Evolutionary conservation across 2,888 invertebrate genomes (phyloP).

Genomic region (Fabriciana adippe): DNA sequence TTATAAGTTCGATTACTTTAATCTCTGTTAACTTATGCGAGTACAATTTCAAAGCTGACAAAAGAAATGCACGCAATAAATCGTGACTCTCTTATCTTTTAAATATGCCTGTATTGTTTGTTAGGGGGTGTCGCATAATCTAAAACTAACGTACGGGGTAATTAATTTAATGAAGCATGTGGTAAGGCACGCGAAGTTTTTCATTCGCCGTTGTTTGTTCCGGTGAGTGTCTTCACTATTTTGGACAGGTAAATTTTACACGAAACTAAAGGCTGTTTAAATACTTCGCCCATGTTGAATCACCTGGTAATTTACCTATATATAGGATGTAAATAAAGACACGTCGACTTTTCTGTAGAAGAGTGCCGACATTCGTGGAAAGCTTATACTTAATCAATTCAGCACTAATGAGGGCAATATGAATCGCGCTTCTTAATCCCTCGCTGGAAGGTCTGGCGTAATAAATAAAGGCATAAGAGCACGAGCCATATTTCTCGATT

Average conservation of each 20-base stretch:
- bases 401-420: conserved; percentile 76
- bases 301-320: background rate
- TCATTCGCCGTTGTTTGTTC: conserved; percentile 63
- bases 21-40: conserved; percentile 82
- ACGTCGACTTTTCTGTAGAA: conserved; percentile 7
- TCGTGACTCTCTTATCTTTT: conserved; percentile 73
- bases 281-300: background rate
- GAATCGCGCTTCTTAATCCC: conserved; percentile 76
- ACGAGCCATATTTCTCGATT: conserved; percentile 81
- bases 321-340: conserved; percentile 16
- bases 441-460: conserved; percentile 57
- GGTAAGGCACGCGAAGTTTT: conserved; percentile 69
- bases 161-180: conserved; percentile 79
- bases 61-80: conserved; percentile 83
- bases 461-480: conserved; percentile 80
- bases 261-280: conserved; percentile 13
- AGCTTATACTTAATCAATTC: conserved; percentile 63
- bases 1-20: conserved; percentile 83
- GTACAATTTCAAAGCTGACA: conserved; percentile 83
- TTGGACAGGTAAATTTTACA: conserved; percentile 59
- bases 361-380: conserved; percentile 23
- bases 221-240: conserved; percentile 54
- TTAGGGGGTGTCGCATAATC: conserved; percentile 68
- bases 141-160: conserved; percentile 72
- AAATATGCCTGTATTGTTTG: conserved; percentile 76